Percentiles rank a stretch among this genome's conserved stretches.
phyloP scores from a whole-genome alignment of 2,113 vertebrate species.

The Tichodroma muraria region DNA sequence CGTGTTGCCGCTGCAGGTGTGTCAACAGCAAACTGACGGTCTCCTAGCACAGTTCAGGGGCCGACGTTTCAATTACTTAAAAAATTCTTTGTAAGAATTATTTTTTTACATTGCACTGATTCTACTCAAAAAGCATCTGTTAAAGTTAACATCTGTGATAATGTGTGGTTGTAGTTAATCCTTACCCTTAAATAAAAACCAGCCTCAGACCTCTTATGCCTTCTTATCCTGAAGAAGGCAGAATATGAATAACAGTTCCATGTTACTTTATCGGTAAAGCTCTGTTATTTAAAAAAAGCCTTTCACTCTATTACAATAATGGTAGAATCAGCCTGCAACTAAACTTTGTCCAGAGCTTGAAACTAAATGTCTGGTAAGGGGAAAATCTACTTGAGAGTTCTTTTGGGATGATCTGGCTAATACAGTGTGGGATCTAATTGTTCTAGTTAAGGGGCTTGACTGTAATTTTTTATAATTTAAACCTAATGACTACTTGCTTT shows the following conservation, averaged over 20 bases:
- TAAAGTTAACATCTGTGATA: too few relatives aligned
- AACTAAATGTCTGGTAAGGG: background rate
- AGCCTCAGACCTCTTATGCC: background rate
- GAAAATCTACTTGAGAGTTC: background rate
- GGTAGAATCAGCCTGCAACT: background rate
- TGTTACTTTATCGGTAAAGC: background rate
- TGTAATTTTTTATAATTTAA: background rate
- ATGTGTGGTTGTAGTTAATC: background rate
- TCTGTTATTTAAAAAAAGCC: background rate
- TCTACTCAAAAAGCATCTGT: fast-evolving
- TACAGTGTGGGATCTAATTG: background rate
- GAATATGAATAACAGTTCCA: background rate
- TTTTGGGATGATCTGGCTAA: background rate
- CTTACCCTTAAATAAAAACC: background rate
- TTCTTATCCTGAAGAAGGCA: background rate
- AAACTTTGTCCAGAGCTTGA: background rate
- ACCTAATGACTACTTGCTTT: background rate
- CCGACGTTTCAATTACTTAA: fast-evolving
- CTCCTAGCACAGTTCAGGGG: background rate
- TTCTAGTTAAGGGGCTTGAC: background rate
- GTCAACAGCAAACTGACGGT: fast-evolving
- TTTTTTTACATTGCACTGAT: fast-evolving
- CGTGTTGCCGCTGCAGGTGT: fast-evolving
- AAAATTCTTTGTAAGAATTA: fast-evolving
- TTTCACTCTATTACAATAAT: background rate